phyloP scores from a whole-genome alignment of 2,113 vertebrate genomes.

The Leptocoma aspasia region DNA sequence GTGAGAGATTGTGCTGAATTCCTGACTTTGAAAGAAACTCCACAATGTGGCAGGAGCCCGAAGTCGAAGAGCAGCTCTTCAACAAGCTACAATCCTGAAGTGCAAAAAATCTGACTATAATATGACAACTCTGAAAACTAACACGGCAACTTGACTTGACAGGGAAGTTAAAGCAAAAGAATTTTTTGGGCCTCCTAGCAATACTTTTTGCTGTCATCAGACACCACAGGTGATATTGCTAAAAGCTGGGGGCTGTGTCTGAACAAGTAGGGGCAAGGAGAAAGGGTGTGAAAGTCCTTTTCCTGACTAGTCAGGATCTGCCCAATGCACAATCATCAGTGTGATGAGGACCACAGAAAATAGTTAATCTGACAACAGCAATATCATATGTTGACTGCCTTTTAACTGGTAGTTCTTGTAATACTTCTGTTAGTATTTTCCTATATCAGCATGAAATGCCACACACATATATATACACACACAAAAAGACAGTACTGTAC shows the following conservation, averaged over 20 bases:
- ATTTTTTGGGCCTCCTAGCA: constrained; percentile 40
- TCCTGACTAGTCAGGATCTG: constrained; percentile 12
- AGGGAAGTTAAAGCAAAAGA: background rate
- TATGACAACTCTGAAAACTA: background rate
- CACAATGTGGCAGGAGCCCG: background rate
- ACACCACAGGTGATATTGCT: constrained; percentile 18
- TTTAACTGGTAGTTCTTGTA: background rate
- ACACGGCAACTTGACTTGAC: background rate
- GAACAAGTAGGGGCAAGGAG: constrained; percentile 30
- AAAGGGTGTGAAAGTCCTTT: constrained; percentile 13
- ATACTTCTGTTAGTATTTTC: background rate
- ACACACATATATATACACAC: background rate
- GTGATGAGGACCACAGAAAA: background rate
- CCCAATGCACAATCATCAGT: background rate
- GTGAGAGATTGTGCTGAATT: background rate
- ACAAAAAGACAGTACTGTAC: background rate
- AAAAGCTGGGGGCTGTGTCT: background rate
- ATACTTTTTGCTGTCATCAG: constrained; percentile 41
- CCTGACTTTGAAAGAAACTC: background rate
- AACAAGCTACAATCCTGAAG: background rate
- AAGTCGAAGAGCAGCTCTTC: background rate
- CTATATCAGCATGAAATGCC: background rate
- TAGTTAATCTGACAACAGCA: background rate
- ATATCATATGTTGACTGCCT: accelerated
- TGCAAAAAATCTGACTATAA: background rate